phyloP scores from a whole-genome alignment of 2,113 vertebrate genomes.

The Ardeotis arabs region DNA sequence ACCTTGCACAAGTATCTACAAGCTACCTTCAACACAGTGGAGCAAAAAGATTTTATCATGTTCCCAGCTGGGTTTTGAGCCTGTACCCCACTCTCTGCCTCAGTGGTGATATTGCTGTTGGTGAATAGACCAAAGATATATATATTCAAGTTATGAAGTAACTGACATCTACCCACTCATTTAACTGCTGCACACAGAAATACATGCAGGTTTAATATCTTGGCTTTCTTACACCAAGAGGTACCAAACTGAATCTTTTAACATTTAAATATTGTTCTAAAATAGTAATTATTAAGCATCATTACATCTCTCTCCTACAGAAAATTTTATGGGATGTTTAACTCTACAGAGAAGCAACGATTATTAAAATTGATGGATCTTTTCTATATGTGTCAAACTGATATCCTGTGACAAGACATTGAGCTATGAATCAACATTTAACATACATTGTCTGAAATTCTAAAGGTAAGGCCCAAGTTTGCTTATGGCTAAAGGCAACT shows the following conservation, averaged over 20 bases:
- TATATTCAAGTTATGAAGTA: background rate
- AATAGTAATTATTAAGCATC: background rate
- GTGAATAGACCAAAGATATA: background rate
- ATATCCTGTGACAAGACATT: background rate
- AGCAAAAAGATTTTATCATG: background rate
- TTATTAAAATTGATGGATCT: constrained; percentile 7
- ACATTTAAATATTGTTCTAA: background rate
- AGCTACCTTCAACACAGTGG: background rate
- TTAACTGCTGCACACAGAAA: background rate
- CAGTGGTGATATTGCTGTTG: background rate
- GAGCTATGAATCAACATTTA: background rate
- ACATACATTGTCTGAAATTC: background rate
- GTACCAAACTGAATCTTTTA: background rate
- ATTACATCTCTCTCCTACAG: background rate
- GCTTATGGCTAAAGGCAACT: background rate
- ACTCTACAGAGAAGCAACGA: background rate
- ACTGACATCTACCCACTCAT: background rate
- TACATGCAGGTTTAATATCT: background rate
- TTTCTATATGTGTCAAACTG: background rate
- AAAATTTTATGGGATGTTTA: background rate
- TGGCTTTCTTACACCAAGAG: background rate
- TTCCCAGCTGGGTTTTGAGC: background rate
- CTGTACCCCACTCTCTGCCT: background rate
- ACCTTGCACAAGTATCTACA: background rate
- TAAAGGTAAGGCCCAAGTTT: background rate